Conservation (phyloP, 1,140 invertebrate genomes). For the Drosophila obscura region DNA sequence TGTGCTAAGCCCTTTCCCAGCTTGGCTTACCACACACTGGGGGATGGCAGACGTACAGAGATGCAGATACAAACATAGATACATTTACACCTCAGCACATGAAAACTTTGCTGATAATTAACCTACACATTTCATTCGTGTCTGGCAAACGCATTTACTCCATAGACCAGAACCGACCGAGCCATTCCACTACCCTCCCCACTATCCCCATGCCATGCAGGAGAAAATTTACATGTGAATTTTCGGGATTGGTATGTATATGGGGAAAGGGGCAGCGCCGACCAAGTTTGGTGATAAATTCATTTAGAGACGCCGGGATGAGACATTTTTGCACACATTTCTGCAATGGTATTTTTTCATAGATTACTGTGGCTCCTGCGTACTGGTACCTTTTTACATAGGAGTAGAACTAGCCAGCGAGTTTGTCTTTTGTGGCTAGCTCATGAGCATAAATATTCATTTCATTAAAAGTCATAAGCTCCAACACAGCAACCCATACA, state of each 20-base stretch:
- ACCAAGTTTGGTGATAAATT: constrained; percentile 70
- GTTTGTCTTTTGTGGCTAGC: constrained; percentile 15
- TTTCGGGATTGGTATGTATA: constrained; percentile 11
- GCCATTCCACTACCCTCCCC: background rate
- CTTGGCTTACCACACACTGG: constrained; percentile 23
- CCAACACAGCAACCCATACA: constrained; percentile 23
- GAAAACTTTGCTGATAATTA: constrained; percentile 73
- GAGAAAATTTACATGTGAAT: constrained; percentile 54
- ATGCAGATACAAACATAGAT: constrained; percentile 35
- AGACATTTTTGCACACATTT: constrained; percentile 71
- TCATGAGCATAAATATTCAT: constrained; percentile 38
- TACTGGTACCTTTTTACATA: background rate
- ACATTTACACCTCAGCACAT: constrained; percentile 40
- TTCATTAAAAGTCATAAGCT: constrained; percentile 23
- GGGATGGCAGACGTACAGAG: constrained; percentile 3
- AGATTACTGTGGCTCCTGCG: constrained; percentile 14
- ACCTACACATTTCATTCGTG: constrained; percentile 61
- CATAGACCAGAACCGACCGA: constrained; percentile 3
- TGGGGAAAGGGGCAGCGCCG: constrained; percentile 15
- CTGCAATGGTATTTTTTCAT: constrained; percentile 20
- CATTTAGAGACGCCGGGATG: constrained; percentile 63
- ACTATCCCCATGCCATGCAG: background rate
- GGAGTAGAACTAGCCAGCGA: background rate
- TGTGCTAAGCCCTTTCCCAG: constrained; percentile 10
- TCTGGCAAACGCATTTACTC: constrained; percentile 34